Evolutionary conservation across 2,888 invertebrate species (phyloP), one percentile per base, ranked within the genome.

Genomic region (Mystacides longicornis): DNA sequence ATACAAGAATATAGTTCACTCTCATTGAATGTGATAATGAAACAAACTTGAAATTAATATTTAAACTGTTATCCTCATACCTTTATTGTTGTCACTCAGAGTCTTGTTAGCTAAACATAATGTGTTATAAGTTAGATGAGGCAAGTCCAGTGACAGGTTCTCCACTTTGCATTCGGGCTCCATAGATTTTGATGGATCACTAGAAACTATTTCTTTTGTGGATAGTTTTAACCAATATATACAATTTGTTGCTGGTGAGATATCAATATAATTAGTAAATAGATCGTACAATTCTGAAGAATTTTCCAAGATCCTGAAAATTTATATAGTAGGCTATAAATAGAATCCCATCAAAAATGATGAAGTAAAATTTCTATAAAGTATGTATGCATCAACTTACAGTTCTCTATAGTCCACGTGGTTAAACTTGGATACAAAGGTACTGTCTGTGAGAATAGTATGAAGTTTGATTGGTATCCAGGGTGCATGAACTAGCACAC

Each of bases 241-340:
- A 11, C 52, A 22, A 43, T 58, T 54, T 2, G 52, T 52, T 19
- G 47, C 37, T 1, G 61, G 55, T 22, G 59, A 58, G 16, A 50
- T 46, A 2, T 55, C 54, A n/a, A 55, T 23, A 54, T 59, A 54
- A 37, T 21, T 5, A 0, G 54, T 51, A 16, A 61, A 49, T 22
- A 52, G 16, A 21, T 61, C 56, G 53, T 49, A 55, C 19, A 61
- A 37, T 46, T 61, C 58, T 14, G 58, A 33, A 18, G 55, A 61
- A 50, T 57, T 21, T 33, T 61, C 55, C 2, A 45, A 18, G 37
- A 61, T 23, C 18, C 61, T 61, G 42, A n/a, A 58, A 56, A 46
- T 14, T 37, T 19, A 47, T 51, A 55, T 3, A 49, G 42, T 11
- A 52, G 18, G 18, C 19, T 19, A 49, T 3, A 5, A 9, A 49